Base-by-base conservation (phyloP, 35 echinoderm and acorn worm genomes). In the Antedon bifida region DNA sequence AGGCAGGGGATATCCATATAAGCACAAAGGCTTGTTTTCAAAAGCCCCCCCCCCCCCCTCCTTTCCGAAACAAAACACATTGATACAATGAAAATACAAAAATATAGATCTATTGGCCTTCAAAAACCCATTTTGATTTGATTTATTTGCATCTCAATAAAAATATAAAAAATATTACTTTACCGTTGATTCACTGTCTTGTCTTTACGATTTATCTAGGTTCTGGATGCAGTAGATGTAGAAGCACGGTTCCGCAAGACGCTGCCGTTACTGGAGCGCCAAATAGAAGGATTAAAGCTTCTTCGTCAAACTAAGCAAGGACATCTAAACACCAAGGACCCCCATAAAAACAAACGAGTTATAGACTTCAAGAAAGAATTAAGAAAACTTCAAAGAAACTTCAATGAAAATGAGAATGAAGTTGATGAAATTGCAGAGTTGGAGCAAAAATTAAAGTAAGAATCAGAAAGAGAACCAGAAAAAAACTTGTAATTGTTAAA, bases 381-480 rank as follows among this genome's bases (percentile, higher is more conserved):
- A 21, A 8, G 51, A 11, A 83, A 30, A 11, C 38, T 64, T 19
- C 74, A 64, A 74, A 75, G 30, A 19, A 82, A 80, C 0, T 79
- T 75, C 5, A 80, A 81, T 30, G 94, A 90, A 12, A 73, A 34
- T 29, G 90, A 93, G 21, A 39, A 80, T 73, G 94, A 97, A 30
- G 86, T 85, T 34, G 95, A 99, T 84, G 95, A 99, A 77, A 93
- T 99, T 7, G 51, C 85, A 4, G 95, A 99, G 30, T 76, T 99
- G 76, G 95, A 99, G 23, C 76, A 85, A n/a, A 99, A 99, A 75
- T 90, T 99, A 39, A 92, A 78, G 95, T 99, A 74, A 64, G 89
- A 32, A 31, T 13, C 30, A 16, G 64, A 7, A 42, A 42, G 5
- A 42, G 4, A 42, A 42, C n/a, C n/a, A n/a, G n/a, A n/a, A n/a